A percentile compares a stretch with the other conserved stretches of the same genome.
These are phyloP conservation scores for Dromas ardeola DNA, from an alignment of 2,113 vertebrate genomes.

Conservation along the genomic window DNA sequence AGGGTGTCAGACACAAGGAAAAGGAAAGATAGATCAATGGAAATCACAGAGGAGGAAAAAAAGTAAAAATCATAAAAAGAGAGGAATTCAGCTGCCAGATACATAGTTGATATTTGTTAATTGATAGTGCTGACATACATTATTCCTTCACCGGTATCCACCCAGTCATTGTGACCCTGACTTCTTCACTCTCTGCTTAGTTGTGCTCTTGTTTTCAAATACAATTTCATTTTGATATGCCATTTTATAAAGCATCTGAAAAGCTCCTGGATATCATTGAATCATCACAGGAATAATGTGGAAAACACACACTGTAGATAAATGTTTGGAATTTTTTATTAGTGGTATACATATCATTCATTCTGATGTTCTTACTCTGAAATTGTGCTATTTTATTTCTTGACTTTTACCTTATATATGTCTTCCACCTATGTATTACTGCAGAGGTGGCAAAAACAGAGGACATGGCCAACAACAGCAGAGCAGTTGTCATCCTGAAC, in stretches of 20 bases:
- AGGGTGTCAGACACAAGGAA: neutral
- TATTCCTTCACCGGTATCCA: neutral
- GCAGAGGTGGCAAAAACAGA: neutral
- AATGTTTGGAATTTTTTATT: neutral
- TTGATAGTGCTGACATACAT: neutral
- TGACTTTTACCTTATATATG: neutral
- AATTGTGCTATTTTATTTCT: neutral
- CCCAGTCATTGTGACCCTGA: neutral
- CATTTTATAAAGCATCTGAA: neutral
- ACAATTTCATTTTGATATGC: neutral
- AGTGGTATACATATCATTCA: neutral
- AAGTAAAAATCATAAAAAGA: neutral
- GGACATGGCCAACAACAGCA: neutral
- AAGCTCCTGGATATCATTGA: neutral
- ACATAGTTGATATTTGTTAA: neutral
- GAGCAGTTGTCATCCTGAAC: neutral
- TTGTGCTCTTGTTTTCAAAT: neutral
- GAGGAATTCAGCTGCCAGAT: neutral
- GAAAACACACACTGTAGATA: neutral
- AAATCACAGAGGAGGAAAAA: neutral
- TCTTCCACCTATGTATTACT: neutral
- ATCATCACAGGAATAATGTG: neutral
- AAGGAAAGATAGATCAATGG: neutral
- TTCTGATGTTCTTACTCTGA: neutral
- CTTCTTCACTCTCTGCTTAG: neutral